Evolutionary conservation across 2,797 vertebrate genomes (phyloP).

Genomic region (Pangasius larnaudii): DNA sequence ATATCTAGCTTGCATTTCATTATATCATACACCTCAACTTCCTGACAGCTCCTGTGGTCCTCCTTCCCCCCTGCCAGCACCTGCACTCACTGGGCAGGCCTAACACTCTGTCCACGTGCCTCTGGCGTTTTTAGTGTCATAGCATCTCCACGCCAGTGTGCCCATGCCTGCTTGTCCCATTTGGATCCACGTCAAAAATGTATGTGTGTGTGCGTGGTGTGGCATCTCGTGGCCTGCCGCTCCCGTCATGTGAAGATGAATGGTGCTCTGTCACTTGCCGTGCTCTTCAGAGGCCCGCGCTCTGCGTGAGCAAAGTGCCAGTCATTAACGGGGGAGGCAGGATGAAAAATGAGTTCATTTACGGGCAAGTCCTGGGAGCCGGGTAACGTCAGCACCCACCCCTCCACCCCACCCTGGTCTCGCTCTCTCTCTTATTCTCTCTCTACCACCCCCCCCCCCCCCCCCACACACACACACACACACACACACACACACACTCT

Average conservation of each 20-base stretch:
- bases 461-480: slow-evolving; percentile 56
- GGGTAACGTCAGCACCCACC: slow-evolving; percentile 78
- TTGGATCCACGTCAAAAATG: slow-evolving; percentile 40
- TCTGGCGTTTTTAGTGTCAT: slow-evolving; percentile 20
- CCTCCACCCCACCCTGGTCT: slow-evolving; percentile 24
- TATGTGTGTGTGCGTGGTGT: slow-evolving; percentile 26
- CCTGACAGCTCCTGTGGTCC: not conserved
- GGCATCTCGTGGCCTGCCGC: slow-evolving; percentile 53
- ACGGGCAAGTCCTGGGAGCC: slow-evolving; percentile 94
- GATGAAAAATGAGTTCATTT: slow-evolving; percentile 99
- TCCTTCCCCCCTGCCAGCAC: not conserved
- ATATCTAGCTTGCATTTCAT: slow-evolving; percentile 26
- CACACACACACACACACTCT: no score
- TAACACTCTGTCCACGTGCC: slow-evolving; percentile 10
- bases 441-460: slow-evolving; percentile 52
- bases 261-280: slow-evolving; percentile 86
- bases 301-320: slow-evolving; percentile 92
- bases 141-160: slow-evolving; percentile 24
- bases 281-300: slow-evolving; percentile 89
- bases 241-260: slow-evolving; percentile 74
- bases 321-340: slow-evolving; percentile 96
- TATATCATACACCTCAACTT: slow-evolving; percentile 7
- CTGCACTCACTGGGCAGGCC: not conserved
- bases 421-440: not conserved
- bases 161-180: slow-evolving; percentile 34